Evolutionary conservation across 2,888 invertebrate genomes (phyloP).

Genomic region (Agriopis leucophaearia): DNA sequence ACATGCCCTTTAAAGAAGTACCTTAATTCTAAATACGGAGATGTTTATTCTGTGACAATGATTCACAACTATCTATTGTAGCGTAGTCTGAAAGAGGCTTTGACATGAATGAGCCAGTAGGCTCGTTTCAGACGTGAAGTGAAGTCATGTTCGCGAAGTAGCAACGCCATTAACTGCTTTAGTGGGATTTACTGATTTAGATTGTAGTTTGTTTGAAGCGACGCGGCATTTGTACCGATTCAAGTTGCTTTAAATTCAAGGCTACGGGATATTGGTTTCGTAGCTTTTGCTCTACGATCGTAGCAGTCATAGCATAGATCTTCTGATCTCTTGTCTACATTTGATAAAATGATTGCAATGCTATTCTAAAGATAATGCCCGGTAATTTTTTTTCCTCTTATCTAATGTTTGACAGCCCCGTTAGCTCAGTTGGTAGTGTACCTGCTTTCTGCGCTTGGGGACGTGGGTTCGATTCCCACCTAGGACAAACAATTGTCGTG

Average conservation of each 20-base stretch:
- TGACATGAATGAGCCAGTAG: slow-evolving; percentile 37
- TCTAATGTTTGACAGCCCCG: too few relatives aligned
- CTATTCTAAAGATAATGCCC: too few relatives aligned
- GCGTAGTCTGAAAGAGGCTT: neutral
- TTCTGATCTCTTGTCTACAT: too few relatives aligned
- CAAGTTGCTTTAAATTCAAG: slow-evolving; percentile 3
- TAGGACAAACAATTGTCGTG: too few relatives aligned
- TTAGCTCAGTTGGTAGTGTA: too few relatives aligned
- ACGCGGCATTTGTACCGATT: slow-evolving; percentile 6
- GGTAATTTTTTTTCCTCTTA: too few relatives aligned
- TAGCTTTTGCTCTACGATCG: slow-evolving; percentile 15
- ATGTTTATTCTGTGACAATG: too few relatives aligned
- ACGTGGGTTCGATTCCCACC: too few relatives aligned
- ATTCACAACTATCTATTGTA: neutral
- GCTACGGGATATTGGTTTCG: slow-evolving; percentile 18
- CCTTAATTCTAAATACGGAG: too few relatives aligned
- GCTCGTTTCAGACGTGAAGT: slow-evolving; percentile 31
- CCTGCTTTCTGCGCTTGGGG: too few relatives aligned
- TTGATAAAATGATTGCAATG: too few relatives aligned
- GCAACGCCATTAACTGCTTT: slow-evolving; percentile 24
- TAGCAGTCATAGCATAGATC: neutral
- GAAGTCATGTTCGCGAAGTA: slow-evolving; percentile 19
- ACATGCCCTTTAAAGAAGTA: too few relatives aligned
- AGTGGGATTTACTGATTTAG: slow-evolving; percentile 20
- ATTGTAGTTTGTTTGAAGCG: slow-evolving; percentile 16